phyloP scores from a whole-genome alignment of 2,113 vertebrate genomes.

The Phainopepla nitens region DNA sequence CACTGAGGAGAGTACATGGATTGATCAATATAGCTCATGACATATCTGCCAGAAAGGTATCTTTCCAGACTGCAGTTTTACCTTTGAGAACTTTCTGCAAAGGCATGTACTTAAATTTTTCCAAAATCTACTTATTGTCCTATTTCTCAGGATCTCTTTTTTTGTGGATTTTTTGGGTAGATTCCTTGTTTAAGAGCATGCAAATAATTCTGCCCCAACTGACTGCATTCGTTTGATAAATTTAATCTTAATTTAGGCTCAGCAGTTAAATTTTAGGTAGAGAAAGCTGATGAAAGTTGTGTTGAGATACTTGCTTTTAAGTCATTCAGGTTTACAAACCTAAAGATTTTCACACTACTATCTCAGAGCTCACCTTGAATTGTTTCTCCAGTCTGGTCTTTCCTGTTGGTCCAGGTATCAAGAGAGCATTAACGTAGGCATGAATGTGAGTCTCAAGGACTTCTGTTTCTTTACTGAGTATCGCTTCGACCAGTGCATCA shows the following conservation, averaged over 20 bases:
- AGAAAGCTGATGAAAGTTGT: neutral
- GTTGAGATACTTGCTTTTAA: neutral
- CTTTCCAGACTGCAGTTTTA: neutral
- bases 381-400: slow-evolving; percentile 87
- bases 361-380: slow-evolving; percentile 83
- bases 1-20: neutral
- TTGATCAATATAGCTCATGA: neutral
- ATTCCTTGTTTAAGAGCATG: neutral
- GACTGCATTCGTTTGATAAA: neutral
- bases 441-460: slow-evolving; percentile 82
- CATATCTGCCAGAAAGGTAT: neutral
- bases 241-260: neutral
- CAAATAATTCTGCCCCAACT: neutral
- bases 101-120: neutral
- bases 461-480: slow-evolving; percentile 88
- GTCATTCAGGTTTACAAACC: neutral
- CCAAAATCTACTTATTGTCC: neutral
- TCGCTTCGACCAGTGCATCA: slow-evolving; percentile 88
- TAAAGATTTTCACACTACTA: neutral
- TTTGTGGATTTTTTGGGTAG: neutral
- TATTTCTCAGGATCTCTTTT: neutral
- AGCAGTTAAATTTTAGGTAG: neutral
- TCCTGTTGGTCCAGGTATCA: slow-evolving; percentile 83
- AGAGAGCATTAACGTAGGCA: slow-evolving; percentile 86
- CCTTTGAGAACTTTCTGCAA: neutral